Evolutionary conservation across 2,113 vertebrate genomes (phyloP), one percentile per base, ranked within the genome.

Genomic region (Prolemur simus): DNA sequence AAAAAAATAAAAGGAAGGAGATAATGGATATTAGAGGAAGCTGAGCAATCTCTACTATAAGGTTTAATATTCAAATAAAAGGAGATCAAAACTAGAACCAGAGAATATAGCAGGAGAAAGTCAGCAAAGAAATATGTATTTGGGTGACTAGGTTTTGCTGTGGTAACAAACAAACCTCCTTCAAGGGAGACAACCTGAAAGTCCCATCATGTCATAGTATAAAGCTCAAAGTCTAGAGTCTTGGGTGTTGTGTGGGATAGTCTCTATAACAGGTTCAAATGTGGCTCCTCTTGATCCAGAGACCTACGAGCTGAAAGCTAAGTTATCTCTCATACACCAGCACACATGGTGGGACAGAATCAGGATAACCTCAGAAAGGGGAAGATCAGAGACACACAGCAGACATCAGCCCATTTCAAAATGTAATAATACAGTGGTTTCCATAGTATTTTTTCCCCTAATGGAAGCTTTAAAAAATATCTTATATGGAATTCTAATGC

Each of bases 11-110:
- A 56, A 56, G 54, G 54, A 56, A 3, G 20, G 20, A 21, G 54
- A 56, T 21, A 69, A 27, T 63, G n/a, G 63, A 71, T 63, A 52
- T 71, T 68, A 45, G 49, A 89, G 68, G 45, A 76, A 76, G 29
- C 20, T n/a, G 27, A 80, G 29, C n/a, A 71, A n/a, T 71, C 37
- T 80, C 82, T n/a, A 63, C 14, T 18, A 54, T 69, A 80, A 69
- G 32, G 69, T 84, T 42, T 92, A 92, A 63, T 17, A 92, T 63
- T 15, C 42, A 89, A 89, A 92, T 17, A 64, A 64, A 90, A 85
- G 49, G 54, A 58, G 18, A 69, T 49, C 32, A 39, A 91, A 91
- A 86, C 78, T 34, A 77, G 71, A 78, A 47, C 23, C 58, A 68
- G 71, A 85, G 12, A 66, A 95, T 47, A 58, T 8, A 77, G 39